Percentiles rank a stretch among this genome's conserved stretches.
phyloP scores from a whole-genome alignment of 2,888 invertebrate genomes.

The Leptinotarsa peninsularis region DNA sequence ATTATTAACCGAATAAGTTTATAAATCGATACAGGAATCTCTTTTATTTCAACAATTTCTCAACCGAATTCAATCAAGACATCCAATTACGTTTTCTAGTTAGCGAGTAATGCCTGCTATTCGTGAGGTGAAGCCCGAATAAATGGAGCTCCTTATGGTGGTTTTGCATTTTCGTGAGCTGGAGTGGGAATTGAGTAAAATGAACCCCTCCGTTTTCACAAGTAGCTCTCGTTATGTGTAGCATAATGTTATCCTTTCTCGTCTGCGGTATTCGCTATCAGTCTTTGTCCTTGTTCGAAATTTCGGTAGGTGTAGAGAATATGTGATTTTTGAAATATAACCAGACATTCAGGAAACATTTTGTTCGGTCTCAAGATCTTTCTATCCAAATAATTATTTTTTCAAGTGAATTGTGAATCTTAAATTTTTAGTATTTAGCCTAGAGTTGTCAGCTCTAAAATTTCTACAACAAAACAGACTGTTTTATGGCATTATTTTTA shows the following conservation, averaged over 20 bases:
- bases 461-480: no score
- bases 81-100: constrained; percentile 23
- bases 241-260: constrained; percentile 8
- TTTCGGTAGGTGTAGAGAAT: not conserved
- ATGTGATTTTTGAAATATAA: not conserved
- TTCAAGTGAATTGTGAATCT: no score
- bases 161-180: constrained; percentile 11
- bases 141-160: constrained; percentile 22
- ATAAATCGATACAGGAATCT: constrained; percentile 18
- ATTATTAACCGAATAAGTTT: constrained; percentile 12
- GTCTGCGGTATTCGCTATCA: not conserved
- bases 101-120: constrained; percentile 15
- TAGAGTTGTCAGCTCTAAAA: no score
- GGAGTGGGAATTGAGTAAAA: constrained; percentile 21
- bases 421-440: no score
- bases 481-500: no score
- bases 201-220: constrained; percentile 2
- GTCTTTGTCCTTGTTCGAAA: not conserved
- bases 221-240: constrained; percentile 5
- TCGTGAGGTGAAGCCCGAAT: constrained; percentile 17
- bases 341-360: not conserved
- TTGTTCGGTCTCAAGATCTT: no score
- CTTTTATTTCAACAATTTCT: constrained; percentile 19
- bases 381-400: no score
- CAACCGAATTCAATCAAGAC: constrained; percentile 14